phyloP scores from a whole-genome alignment of 2,797 vertebrate species.

The Dallia pectoralis region DNA sequence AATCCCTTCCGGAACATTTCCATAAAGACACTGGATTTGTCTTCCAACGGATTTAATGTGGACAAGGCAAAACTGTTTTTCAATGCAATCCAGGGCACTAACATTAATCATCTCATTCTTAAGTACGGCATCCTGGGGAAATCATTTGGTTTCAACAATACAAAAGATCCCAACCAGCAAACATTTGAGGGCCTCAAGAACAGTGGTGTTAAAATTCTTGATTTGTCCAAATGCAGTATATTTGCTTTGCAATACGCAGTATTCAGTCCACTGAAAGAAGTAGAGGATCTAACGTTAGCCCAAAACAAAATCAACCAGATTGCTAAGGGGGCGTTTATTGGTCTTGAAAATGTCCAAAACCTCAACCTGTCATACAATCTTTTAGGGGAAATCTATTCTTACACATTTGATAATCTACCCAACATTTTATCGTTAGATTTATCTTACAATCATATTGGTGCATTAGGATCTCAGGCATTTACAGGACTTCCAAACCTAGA shows the following conservation, averaged over 20 bases:
- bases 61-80: slow-evolving; percentile 56
- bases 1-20: slow-evolving; percentile 80
- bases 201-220: slow-evolving; percentile 66
- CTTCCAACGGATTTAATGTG: slow-evolving; percentile 53
- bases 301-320: slow-evolving; percentile 81
- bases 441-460: slow-evolving; percentile 82
- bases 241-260: slow-evolving; percentile 71
- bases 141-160: slow-evolving; percentile 74
- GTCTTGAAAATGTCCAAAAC: slow-evolving; percentile 64
- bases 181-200: slow-evolving; percentile 75
- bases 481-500: slow-evolving; percentile 61
- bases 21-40: slow-evolving; percentile 71
- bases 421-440: slow-evolving; percentile 74
- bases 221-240: slow-evolving; percentile 75
- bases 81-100: slow-evolving; percentile 72
- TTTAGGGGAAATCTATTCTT: slow-evolving; percentile 75
- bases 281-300: slow-evolving; percentile 69
- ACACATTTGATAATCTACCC: slow-evolving; percentile 67
- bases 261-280: slow-evolving; percentile 68
- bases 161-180: slow-evolving; percentile 72
- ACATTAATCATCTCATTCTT: slow-evolving; percentile 67
- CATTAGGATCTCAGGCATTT: slow-evolving; percentile 69
- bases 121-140: slow-evolving; percentile 61
- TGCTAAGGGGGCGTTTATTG: slow-evolving; percentile 70
- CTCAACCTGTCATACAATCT: slow-evolving; percentile 84